These are phyloP conservation scores for Drosophila orena DNA, from an alignment of 1,140 invertebrate species.

Conservation along the genomic window DNA sequence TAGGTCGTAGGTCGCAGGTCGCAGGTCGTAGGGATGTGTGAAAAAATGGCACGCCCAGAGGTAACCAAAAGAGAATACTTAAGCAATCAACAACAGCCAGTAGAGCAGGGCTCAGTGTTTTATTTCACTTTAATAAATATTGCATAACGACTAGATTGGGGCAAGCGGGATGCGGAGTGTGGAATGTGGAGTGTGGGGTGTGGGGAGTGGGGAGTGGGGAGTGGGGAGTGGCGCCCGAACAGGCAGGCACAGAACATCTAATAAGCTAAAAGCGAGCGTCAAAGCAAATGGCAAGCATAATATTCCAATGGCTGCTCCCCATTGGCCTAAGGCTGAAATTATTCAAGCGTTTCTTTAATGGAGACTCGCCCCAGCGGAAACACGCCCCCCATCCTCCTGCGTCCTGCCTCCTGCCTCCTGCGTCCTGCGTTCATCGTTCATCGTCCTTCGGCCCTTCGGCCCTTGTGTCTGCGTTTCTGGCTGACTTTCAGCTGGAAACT, in stretches of 20 bases:
- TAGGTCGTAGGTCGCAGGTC: too few relatives aligned
- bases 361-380: conserved; percentile 36
- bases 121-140: conserved; percentile 78
- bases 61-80: conserved; percentile 77
- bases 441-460: conserved; percentile 7
- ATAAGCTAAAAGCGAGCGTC: conserved; percentile 60
- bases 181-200: too few relatives aligned
- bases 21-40: conserved; percentile 33
- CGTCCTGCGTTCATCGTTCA: not conserved
- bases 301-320: conserved; percentile 57
- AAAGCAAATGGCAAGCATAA: conserved; percentile 68
- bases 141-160: conserved; percentile 54
- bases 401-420: not conserved
- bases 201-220: too few relatives aligned
- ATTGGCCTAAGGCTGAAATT: conserved; percentile 68
- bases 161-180: not conserved
- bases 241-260: conserved; percentile 44
- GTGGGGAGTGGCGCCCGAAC: conserved; percentile 15
- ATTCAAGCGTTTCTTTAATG: conserved; percentile 68
- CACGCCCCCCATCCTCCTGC: not conserved
- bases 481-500: conserved; percentile 55
- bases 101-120: conserved; percentile 31
- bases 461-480: conserved; percentile 4
- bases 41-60: conserved; percentile 61
- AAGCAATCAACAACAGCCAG: conserved; percentile 59